Base-by-base conservation (phyloP, 2,797 vertebrate genomes). In the Microctenopoma steveboyesi region DNA sequence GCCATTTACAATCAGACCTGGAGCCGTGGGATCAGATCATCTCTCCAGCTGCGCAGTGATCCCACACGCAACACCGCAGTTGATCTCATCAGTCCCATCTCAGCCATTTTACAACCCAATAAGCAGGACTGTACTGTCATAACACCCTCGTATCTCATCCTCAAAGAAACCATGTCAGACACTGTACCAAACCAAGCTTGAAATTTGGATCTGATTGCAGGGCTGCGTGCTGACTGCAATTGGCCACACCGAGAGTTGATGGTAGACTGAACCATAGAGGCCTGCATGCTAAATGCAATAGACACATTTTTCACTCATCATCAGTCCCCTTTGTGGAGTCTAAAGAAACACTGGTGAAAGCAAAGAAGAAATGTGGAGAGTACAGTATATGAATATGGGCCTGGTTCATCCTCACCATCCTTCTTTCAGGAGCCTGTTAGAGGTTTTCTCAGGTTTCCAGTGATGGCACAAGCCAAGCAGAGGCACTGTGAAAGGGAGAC, bases 211-310 rank as follows among this genome's bases (percentile, higher is more conserved):
- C 74, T 92, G 91, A 93, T 91, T 93, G 78, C 81, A 37, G 66
- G 79, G 84, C 87, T 69, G 64, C n/a, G 42, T 40, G 88, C 87
- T 76, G 48, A 72, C 75, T 74, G 76, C 74, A 86, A 83, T 88
- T 74, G 72, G 72, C 81, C 84, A 81, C 84, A 83, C 78, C 52
- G 74, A 35, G 73, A 93, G 88, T 93, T 93, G 92, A 93, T 93
- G 91, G 91, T 93, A 93, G 89, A 94, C 81, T 92, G 90, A 91
- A 88, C 58, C 63, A 72, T 55, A 57, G 69, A 55, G 25, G 81
- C 52, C 74, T 18, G 27, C 66, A 53, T 4, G 28, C 72, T 74
- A 74, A 83, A 88, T 55, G 69, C 76, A 27, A 70, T n/a, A 76
- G 78, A 85, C 79, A 57, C 80, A 3, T 73, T 67, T 68, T 55